Evolutionary conservation across 2,888 invertebrate genomes (phyloP), one percentile per base, ranked within the genome.

Genomic region (Heteromurus nitidus): DNA sequence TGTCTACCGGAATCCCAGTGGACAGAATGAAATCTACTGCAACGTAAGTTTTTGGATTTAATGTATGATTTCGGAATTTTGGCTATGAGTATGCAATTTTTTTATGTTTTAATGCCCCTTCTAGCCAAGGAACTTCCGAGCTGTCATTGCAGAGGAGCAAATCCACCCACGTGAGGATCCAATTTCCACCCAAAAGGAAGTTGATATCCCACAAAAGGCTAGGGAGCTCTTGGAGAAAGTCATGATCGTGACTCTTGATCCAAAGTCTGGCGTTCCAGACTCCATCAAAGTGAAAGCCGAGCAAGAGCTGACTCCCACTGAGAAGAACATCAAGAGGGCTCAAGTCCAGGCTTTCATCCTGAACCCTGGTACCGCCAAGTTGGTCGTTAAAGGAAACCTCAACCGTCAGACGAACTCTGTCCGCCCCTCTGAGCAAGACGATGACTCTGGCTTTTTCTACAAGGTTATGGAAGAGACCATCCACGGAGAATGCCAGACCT

Each of bases 301-400:
- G 50, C 89, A 90, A 22, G 89, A 89, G 0, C 47, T 79, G 64
- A 24, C 79, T 31, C 82, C 85, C 16, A 89, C 88, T 88, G 89
- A 89, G n/a, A 86, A 89, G 69, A 89, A 90, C 88, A 87, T 90
- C 82, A 90, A 90, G 87, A 88, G 88, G 80, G 89, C 89, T 70
- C 77, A 89, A 47, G 87, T 89, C 26, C 83, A 85, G 31, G 77
- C 81, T 31, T 84, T 84, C 82, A 84, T 80, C 47, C 11, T 85
- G 18, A 84, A 86, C 80, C 76, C 85, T 58, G 82, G 77, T 36
- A 85, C 85, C 26, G 36, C 73, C 77, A 83, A 84, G 47, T 22
- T 77, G 5, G 76, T 85, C 31, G 65, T 86, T 22, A 79, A 85
- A 31, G 86, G 86, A 36, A 86, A 86, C 75, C 42, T 83, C 69